phyloP scores from a whole-genome alignment of 2,113 vertebrate genomes.

The Hippoglossus stenolepis region DNA sequence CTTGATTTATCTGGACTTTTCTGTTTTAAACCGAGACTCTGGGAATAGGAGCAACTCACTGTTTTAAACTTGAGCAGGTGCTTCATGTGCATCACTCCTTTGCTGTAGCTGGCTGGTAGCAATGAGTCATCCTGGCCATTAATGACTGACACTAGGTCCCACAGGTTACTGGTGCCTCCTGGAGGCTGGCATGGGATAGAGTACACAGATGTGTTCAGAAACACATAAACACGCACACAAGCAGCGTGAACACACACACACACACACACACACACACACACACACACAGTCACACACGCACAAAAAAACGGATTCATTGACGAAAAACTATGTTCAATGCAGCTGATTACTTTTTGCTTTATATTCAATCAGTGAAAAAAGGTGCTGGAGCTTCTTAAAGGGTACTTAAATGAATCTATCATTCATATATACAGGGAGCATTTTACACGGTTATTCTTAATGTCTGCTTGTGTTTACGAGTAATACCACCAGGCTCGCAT shows the following conservation, averaged over 20 bases:
- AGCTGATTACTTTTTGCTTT: too few relatives aligned
- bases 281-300: background rate
- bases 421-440: too few relatives aligned
- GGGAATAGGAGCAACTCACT: conserved; percentile 78
- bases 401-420: too few relatives aligned
- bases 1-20: background rate
- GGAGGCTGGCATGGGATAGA: conserved; percentile 83
- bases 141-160: conserved; percentile 94
- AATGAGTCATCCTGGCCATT: conserved; percentile 95
- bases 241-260: background rate
- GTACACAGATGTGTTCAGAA: conserved; percentile 8
- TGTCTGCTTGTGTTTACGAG: too few relatives aligned
- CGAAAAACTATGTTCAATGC: too few relatives aligned
- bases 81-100: conserved; percentile 96
- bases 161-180: conserved; percentile 95
- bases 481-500: too few relatives aligned
- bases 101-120: conserved; percentile 92
- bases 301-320: background rate
- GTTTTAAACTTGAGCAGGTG: conserved; percentile 94
- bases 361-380: too few relatives aligned
- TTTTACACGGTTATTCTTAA: too few relatives aligned
- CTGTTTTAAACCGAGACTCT: background rate
- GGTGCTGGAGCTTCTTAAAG: too few relatives aligned
- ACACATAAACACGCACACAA: background rate
- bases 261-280: too few relatives aligned